These are phyloP conservation scores for Astreopora myriophthalma DNA, from an alignment of 64 coral and sea anemone species.

Conservation along the genomic window DNA sequence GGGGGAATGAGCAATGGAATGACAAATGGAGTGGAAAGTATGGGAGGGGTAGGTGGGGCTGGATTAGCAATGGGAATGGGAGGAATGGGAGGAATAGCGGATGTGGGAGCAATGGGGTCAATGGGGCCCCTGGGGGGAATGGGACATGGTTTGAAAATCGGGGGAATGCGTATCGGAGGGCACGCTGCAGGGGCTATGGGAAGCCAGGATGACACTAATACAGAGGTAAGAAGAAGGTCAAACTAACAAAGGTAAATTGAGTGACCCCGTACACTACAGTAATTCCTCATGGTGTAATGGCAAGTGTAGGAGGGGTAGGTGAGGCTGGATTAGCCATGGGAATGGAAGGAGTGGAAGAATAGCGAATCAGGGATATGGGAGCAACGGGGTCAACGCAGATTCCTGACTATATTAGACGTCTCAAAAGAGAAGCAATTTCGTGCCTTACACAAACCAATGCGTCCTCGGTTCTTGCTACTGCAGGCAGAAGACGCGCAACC, in stretches of 20 bases:
- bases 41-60: background rate
- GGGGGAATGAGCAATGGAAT: background rate
- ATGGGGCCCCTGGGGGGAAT: constrained; percentile 18
- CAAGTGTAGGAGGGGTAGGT: background rate
- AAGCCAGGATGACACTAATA: constrained; percentile 17
- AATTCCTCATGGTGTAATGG: background rate
- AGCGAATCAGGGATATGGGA: background rate
- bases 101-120: background rate
- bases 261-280: background rate
- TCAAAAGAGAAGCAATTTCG: no score
- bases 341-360: background rate
- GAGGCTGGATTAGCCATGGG: background rate
- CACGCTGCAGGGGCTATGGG: constrained; percentile 55
- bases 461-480: background rate
- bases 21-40: background rate
- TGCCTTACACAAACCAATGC: no score
- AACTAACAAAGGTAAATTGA: background rate
- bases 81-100: background rate
- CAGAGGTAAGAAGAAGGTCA: background rate
- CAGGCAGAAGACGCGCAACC: constrained; percentile 42
- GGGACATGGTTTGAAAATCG: constrained; percentile 28
- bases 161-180: constrained; percentile 1
- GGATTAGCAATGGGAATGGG: background rate
- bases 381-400: no score
- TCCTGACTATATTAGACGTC: no score